Evolutionary conservation across 2,888 invertebrate species (phyloP).

Genomic region (Aphidoletes aphidimyza): DNA sequence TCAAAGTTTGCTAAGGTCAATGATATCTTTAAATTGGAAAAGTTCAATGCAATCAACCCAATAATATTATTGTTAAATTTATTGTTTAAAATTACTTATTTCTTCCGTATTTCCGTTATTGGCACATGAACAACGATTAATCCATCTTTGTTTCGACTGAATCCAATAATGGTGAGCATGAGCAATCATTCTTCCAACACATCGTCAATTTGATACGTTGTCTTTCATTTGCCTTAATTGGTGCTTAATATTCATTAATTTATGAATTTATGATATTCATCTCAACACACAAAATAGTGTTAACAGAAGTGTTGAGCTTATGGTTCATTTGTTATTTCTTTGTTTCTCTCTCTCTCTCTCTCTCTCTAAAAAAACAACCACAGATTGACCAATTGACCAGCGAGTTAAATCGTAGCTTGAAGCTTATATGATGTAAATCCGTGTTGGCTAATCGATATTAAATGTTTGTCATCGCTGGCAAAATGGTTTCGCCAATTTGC

Average conservation of each 20-base stretch:
- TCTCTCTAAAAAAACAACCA: no score
- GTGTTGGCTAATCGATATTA: background rate
- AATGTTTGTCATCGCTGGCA: background rate
- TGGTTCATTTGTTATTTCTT: background rate
- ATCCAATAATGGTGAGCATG: background rate
- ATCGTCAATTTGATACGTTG: background rate
- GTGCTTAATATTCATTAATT: background rate
- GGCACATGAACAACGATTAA: background rate
- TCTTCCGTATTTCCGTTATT: no score
- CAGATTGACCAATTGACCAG: background rate
- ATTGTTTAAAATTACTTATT: background rate
- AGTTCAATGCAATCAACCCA: slow-evolving; percentile 20
- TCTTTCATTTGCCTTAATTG: background rate
- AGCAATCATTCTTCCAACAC: background rate
- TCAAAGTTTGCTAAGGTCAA: slow-evolving; percentile 14
- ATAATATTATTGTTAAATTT: background rate
- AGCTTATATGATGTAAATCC: background rate
- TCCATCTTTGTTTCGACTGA: background rate
- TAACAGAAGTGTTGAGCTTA: background rate
- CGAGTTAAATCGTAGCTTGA: no score
- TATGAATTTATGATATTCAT: slow-evolving; percentile 2
- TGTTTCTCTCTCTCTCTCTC: background rate
- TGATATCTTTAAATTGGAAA: background rate
- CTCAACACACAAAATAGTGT: background rate
- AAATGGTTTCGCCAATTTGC: background rate